Evolutionary conservation across 2,888 invertebrate species (phyloP), one percentile per base, ranked within the genome.

Genomic region (Cryptus armator): DNA sequence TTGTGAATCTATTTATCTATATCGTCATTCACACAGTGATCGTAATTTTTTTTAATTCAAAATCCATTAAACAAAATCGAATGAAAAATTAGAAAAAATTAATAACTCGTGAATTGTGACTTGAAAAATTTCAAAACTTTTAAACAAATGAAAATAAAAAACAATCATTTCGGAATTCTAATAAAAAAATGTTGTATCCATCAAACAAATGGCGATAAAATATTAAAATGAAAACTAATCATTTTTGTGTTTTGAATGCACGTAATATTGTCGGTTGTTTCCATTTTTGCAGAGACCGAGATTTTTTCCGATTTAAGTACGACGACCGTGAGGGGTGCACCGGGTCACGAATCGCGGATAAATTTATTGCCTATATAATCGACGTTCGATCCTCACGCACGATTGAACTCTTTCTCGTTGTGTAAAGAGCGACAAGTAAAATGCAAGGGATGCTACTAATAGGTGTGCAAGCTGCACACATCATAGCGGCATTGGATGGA

Each of bases 341-440:
- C 48, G 24, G 43, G 51, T 53, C 24, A 51, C 51, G 76, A 80
- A 74, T 72, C 46, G 82, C 46, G 64, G 72, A 71, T 75, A 78
- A 80, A 82, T 85, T 75, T 85, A 85, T 85, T 83, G 82, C 82
- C 80, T 82, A 53, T 68, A 83, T 76, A 82, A 83, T 83, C 85
- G 85, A 80, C 78, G 87, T 79, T 85, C 72, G 79, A 84, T 85
- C 51, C 83, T 88, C 71, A 88, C 87, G 84, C 83, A 86, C 86
- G 87, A 88, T 88, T 82, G 85, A 85, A 81, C 86, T 79, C 85
- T 84, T 86, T 85, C 71, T 86, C 59, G 72, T 10, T 48, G 48
- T 71, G 37, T 12, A 51, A 43, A 46, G 37, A 48, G 46, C 29
- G 59, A 68, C 51, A 70, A 72, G 53, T 46, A 37, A 72, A 76